phyloP scores from a whole-genome alignment of 1,140 invertebrate genomes.

The Varroa destructor region DNA sequence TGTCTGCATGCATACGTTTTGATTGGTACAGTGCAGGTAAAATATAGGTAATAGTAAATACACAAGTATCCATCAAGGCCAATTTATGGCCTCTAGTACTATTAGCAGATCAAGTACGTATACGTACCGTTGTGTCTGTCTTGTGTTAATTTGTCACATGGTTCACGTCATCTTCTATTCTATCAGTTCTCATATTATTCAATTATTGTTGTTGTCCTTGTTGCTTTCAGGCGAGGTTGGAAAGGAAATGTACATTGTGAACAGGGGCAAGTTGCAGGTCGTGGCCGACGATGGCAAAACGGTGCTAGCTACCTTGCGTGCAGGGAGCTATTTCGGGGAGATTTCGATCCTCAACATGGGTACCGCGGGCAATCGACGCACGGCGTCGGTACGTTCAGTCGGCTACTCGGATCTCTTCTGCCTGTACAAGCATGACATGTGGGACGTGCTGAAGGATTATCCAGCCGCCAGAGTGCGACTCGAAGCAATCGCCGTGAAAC shows the following conservation, averaged over 20 bases:
- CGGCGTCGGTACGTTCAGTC: conserved; percentile 87
- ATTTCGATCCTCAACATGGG: conserved; percentile 99
- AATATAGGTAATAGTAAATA: too few relatives aligned
- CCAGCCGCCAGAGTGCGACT: conserved; percentile 84
- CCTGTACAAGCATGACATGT: conserved; percentile 89
- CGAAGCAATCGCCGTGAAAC: conserved; percentile 92
- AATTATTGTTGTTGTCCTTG: conserved; percentile 23
- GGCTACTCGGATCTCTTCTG: conserved; percentile 98
- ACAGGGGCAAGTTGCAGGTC: conserved; percentile 84
- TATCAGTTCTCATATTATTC: too few relatives aligned
- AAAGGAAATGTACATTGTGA: conserved; percentile 99
- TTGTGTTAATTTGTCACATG: too few relatives aligned
- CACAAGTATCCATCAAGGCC: too few relatives aligned
- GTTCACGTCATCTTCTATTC: too few relatives aligned
- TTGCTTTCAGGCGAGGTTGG: conserved; percentile 74
- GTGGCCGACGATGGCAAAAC: conserved; percentile 93
- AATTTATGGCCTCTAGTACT: too few relatives aligned
- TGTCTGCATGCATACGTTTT: too few relatives aligned
- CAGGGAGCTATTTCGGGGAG: conserved; percentile 97
- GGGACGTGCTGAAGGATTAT: conserved; percentile 97
- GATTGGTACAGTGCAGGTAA: too few relatives aligned
- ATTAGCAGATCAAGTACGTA: too few relatives aligned
- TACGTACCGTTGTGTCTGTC: too few relatives aligned
- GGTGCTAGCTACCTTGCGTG: conserved; percentile 85
- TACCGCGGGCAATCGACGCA: conserved; percentile 91